Evolutionary conservation across 2,888 invertebrate species (phyloP).

Genomic region (Agrotis exclamationis): DNA sequence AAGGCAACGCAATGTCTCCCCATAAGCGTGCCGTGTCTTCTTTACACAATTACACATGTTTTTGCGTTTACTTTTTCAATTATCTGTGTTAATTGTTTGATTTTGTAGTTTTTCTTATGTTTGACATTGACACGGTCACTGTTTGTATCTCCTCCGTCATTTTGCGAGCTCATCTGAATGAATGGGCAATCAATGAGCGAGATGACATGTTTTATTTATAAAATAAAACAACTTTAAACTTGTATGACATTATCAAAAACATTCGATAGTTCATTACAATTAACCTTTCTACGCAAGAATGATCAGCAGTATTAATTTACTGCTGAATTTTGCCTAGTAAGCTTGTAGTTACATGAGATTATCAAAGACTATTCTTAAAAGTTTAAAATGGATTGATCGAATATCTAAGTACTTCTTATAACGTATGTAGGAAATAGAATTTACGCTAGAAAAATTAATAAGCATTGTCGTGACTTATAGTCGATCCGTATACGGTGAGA

Average conservation of each 20-base stretch:
- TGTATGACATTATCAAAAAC: background rate
- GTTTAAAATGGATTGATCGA: no score
- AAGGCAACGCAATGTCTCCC: conserved; percentile 43
- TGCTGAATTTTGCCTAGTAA: no score
- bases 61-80: conserved; percentile 41
- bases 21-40: conserved; percentile 23
- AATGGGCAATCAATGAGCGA: background rate
- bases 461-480: conserved; percentile 25
- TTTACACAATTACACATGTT: conserved; percentile 43
- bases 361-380: no score
- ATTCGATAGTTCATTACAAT: background rate
- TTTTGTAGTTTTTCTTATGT: background rate
- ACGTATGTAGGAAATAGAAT: conserved; percentile 32
- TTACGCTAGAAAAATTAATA: conserved; percentile 26
- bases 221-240: background rate
- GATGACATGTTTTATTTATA: conserved; percentile 2
- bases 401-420: background rate
- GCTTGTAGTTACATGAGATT: no score
- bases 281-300: background rate
- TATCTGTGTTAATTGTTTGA: conserved; percentile 28
- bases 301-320: background rate
- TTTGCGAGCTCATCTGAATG: background rate
- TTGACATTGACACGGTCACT: background rate
- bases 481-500: conserved; percentile 47
- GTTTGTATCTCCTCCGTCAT: background rate